A percentile compares a stretch with the other conserved stretches of the same genome.
phyloP scores from a whole-genome alignment of 2,113 vertebrate species.

The Dasypus novemcinctus region DNA sequence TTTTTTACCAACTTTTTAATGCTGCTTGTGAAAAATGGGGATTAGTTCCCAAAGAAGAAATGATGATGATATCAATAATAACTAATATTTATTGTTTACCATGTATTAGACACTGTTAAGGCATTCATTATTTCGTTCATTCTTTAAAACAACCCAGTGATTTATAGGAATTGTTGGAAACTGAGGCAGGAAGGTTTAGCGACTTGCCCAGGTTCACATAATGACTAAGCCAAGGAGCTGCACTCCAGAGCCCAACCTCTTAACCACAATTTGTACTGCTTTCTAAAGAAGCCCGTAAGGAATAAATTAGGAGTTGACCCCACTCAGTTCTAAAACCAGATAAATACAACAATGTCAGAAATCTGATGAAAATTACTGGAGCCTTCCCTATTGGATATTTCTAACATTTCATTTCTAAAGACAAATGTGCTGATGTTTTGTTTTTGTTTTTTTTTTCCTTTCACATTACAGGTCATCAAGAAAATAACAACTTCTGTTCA shows the following conservation, averaged over 20 bases:
- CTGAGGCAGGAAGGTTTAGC: not conserved
- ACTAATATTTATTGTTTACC: conserved; percentile 36
- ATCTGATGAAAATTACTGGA: not conserved
- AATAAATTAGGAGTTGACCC: conserved; percentile 26
- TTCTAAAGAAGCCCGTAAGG: not conserved
- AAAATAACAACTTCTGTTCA: conserved; percentile 99
- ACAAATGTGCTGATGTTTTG: conserved; percentile 12
- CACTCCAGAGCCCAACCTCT: not conserved
- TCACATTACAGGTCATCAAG: conserved; percentile 93
- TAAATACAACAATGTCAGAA: not conserved
- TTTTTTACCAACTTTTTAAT: not conserved
- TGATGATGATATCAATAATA: conserved; percentile 23
- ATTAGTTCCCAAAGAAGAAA: conserved; percentile 37
- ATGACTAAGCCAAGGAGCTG: not conserved
- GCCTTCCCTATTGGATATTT: conserved; percentile 53
- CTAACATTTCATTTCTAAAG: conserved; percentile 34
- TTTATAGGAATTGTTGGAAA: conserved; percentile 27
- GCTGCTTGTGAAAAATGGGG: not conserved
- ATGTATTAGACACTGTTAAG: not conserved
- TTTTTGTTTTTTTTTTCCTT: conserved; percentile 50
- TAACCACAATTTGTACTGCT: conserved; percentile 18
- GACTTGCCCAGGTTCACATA: not conserved
- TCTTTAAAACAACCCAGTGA: not conserved
- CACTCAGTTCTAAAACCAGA: conserved; percentile 30
- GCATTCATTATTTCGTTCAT: conserved; percentile 16